Base-by-base conservation (phyloP, 2,888 invertebrate species). In the Seira sanloemensis region DNA sequence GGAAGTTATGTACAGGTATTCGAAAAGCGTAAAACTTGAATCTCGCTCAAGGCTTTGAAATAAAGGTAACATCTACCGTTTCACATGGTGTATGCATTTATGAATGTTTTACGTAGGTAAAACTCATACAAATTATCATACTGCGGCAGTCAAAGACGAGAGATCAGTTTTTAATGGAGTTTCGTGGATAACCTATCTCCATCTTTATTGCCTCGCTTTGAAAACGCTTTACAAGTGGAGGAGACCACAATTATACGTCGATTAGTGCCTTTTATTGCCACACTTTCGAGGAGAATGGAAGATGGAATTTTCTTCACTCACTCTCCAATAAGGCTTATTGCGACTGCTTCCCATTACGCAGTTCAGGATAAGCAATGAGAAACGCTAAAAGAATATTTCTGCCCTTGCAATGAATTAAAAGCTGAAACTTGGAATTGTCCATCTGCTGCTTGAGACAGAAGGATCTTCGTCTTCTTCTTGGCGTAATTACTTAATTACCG, bases 361-460 rank as follows among this genome's bases (percentile, higher is more conserved):
- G n/a, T n/a, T n/a, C n/a, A n/a, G n/a, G n/a, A n/a, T n/a, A n/a
- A n/a, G n/a, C n/a, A n/a, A n/a, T n/a, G n/a, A n/a, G n/a, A n/a
- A n/a, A n/a, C n/a, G n/a, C n/a, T n/a, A n/a, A n/a, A n/a, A n/a
- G n/a, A n/a, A n/a, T n/a, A n/a, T n/a, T n/a, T n/a, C n/a, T n/a
- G n/a, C n/a, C n/a, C n/a, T n/a, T n/a, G n/a, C n/a, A n/a, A n/a
- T n/a, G n/a, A n/a, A n/a, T n/a, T n/a, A n/a, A n/a, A n/a, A n/a
- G n/a, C n/a, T n/a, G n/a, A n/a, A n/a, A n/a, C n/a, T n/a, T n/a
- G n/a, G 9, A 23, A 23, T 12, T 67, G 67, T 68, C 50, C 76
- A 77, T 77, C 76, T 77, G 76, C 50, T 65, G 66, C 76, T 25
- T n/a, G n/a, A n/a, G n/a, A n/a, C n/a, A n/a, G n/a, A n/a, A n/a